A percentile compares a stretch with the other conserved stretches of the same genome.
Evolutionary conservation across 2,888 invertebrate genomes (phyloP).

Genomic region (Octonoba sinensis): DNA sequence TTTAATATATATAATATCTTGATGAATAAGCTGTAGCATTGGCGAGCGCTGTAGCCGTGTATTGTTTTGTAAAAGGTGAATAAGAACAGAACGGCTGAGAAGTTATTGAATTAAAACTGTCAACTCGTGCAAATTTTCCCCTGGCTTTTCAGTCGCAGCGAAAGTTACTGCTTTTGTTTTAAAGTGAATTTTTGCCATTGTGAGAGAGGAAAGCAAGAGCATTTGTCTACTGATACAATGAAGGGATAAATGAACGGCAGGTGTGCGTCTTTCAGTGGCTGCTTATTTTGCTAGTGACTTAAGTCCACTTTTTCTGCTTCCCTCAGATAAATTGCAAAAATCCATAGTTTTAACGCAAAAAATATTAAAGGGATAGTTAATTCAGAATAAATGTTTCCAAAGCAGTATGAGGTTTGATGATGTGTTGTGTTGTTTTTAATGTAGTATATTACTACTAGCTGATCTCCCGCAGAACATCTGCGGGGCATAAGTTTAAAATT

Average conservation of each 20-base stretch:
- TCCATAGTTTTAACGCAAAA: no score
- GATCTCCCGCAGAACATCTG: no score
- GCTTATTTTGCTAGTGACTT: not conserved
- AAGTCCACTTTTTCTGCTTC: not conserved
- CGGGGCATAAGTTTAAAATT: no score
- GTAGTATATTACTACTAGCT: no score
- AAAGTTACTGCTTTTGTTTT: conserved; percentile 61
- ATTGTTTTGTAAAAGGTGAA: conserved; percentile 59
- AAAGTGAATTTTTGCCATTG: conserved; percentile 63
- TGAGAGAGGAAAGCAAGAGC: conserved; percentile 23
- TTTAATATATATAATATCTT: conserved; percentile 59
- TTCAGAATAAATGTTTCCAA: no score
- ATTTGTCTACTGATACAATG: conserved; percentile 38
- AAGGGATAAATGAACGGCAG: conserved; percentile 43
- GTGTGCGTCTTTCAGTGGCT: conserved; percentile 4
- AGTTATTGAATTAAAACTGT: conserved; percentile 64
- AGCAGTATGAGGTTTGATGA: no score
- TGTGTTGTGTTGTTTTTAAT: no score
- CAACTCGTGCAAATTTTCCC: conserved; percentile 54
- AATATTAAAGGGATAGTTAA: no score
- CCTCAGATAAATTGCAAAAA: not conserved
- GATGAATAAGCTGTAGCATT: conserved; percentile 57
- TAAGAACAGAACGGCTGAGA: conserved; percentile 22
- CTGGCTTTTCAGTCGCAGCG: conserved; percentile 24
- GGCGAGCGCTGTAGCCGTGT: conserved; percentile 35